These are phyloP conservation scores for Phlogophora meticulosa DNA, from an alignment of 2,888 invertebrate genomes.

Conservation along the genomic window DNA sequence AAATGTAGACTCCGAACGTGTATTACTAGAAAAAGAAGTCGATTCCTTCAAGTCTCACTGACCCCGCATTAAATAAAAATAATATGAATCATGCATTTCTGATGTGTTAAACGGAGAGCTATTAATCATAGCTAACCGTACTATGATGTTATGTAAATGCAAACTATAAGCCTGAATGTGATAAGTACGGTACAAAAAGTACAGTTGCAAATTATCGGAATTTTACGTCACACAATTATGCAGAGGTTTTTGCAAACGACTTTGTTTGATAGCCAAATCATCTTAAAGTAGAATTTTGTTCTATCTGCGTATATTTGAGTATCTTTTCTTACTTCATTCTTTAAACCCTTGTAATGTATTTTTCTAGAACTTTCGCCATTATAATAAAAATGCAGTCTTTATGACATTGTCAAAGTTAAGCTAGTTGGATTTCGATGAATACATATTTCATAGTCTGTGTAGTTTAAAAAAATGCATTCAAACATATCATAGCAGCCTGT, in stretches of 20 bases:
- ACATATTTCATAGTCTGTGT: no score
- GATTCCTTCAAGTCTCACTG: neutral
- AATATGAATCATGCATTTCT: neutral
- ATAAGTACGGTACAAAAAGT: constrained; percentile 10
- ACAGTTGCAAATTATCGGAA: constrained; percentile 3
- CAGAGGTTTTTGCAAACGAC: neutral
- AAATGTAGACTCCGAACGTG: no score
- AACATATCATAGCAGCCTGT: no score
- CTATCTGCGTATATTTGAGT: no score
- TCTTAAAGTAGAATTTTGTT: neutral
- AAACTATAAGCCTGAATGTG: constrained; percentile 1
- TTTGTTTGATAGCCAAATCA: no score
- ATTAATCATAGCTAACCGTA: constrained; percentile 32
- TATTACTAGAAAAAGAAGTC: neutral
- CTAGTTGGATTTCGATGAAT: no score
- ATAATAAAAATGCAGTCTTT: no score
- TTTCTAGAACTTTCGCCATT: no score
- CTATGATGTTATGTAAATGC: constrained; percentile 28
- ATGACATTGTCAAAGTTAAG: no score
- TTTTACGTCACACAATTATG: neutral
- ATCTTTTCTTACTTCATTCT: no score
- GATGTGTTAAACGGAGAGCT: neutral
- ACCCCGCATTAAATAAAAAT: neutral
- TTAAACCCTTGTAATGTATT: no score
- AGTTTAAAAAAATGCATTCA: no score